These are phyloP conservation scores for Drosophila quadrilineata DNA, from an alignment of 1,140 invertebrate genomes.

Conservation along the genomic window DNA sequence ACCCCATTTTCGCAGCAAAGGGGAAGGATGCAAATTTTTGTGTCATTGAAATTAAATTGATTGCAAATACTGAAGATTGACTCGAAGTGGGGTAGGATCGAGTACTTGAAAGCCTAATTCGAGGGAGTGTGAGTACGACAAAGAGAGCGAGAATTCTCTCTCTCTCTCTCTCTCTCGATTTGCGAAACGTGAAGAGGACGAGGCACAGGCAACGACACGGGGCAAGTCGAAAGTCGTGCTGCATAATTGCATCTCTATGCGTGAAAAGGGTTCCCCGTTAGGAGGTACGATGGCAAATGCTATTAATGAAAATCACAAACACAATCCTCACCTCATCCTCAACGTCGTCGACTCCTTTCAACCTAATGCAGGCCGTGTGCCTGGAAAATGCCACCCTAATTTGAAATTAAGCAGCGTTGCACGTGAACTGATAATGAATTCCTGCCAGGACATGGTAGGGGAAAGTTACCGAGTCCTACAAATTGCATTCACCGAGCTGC, in stretches of 20 bases:
- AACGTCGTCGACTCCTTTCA: neutral
- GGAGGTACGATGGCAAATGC: conserved; percentile 47
- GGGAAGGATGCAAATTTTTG: conserved; percentile 58
- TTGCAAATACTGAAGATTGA: conserved; percentile 79
- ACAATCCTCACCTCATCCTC: conserved; percentile 8
- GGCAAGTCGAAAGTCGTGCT: conserved; percentile 52
- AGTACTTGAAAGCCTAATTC: conserved; percentile 19
- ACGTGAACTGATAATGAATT: neutral
- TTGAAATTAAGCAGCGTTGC: conserved; percentile 63
- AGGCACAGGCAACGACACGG: neutral
- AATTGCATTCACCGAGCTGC: conserved; percentile 43
- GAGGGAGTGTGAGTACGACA: neutral
- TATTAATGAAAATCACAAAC: conserved; percentile 76
- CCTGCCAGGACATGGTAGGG: neutral
- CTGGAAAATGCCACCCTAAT: conserved; percentile 68
- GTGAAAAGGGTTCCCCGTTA: conserved; percentile 40
- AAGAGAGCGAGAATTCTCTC: neutral
- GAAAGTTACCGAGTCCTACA: conserved; percentile 19
- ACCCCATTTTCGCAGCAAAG: too few relatives aligned
- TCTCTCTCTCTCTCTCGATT: conserved; percentile 24
- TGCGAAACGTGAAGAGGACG: conserved; percentile 30
- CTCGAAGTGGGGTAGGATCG: conserved; percentile 55
- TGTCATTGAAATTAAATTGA: conserved; percentile 80
- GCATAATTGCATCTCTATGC: conserved; percentile 63
- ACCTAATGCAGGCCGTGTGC: conserved; percentile 62